Percentiles rank a stretch among this genome's conserved stretches.
Evolutionary conservation across 2,888 invertebrate species (phyloP).

Genomic region (Macaria liturata): DNA sequence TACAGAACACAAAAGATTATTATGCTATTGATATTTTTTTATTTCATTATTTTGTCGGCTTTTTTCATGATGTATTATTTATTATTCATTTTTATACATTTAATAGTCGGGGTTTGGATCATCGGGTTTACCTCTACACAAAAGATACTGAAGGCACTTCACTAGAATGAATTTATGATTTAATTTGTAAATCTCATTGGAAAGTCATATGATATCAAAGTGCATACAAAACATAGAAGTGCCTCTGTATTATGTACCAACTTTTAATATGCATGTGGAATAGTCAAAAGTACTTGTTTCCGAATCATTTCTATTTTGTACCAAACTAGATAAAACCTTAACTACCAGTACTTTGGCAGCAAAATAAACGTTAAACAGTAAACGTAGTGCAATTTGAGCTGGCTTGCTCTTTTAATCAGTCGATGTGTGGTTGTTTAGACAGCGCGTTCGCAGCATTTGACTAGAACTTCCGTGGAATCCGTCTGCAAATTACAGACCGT

Average conservation of each 20-base stretch:
- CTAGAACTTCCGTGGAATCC: conserved; percentile 23
- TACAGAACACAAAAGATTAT: conserved; percentile 68
- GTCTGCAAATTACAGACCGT: conserved; percentile 20
- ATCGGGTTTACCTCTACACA: no score
- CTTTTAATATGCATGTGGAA: no score
- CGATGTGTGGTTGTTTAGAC: conserved; percentile 26
- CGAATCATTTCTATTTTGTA: neutral
- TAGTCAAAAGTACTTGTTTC: no score
- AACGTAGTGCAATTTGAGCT: conserved; percentile 18
- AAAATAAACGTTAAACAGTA: conserved; percentile 20
- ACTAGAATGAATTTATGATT: no score
- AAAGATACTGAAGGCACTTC: no score
- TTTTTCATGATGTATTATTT: conserved; percentile 45
- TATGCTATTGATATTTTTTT: conserved; percentile 51
- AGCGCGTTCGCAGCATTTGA: conserved; percentile 18
- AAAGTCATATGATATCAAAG: no score
- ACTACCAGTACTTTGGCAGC: conserved; percentile 18
- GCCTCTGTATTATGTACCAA: no score
- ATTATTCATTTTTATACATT: no score
- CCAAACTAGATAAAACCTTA: conserved; percentile 3
- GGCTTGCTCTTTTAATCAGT: conserved; percentile 25
- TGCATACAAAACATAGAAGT: no score
- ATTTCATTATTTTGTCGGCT: conserved; percentile 38
- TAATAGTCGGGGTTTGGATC: no score
- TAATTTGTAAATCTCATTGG: no score